A percentile compares a stretch with the other conserved stretches of the same genome.
Conservation (phyloP, 2,113 vertebrate species). For the Stegostoma tigrinum region DNA sequence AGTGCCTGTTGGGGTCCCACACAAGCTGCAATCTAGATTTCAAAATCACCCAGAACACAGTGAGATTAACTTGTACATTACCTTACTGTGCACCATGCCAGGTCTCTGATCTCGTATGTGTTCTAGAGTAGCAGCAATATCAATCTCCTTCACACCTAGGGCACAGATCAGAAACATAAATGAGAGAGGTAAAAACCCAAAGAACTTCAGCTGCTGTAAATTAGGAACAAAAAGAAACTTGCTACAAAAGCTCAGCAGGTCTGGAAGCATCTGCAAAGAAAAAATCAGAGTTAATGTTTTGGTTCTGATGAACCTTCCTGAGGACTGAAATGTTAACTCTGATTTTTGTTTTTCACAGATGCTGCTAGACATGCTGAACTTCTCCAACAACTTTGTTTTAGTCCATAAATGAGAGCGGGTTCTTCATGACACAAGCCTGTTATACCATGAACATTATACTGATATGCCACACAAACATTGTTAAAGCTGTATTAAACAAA, state of each 20-base stretch:
- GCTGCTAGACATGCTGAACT: too few species aligned
- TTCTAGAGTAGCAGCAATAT: slow-evolving; percentile 91
- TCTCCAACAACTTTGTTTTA: too few species aligned
- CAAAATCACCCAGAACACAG: neutral
- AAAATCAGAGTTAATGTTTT: too few species aligned
- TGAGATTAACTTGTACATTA: slow-evolving; percentile 45
- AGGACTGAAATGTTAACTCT: too few species aligned
- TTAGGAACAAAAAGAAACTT: too few species aligned
- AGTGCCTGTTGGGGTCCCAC: neutral
- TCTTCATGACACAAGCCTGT: neutral
- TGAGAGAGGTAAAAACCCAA: neutral
- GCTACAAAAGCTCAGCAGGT: too few species aligned
- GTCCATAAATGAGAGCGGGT: neutral
- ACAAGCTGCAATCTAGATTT: neutral
- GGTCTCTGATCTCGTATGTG: slow-evolving; percentile 91
- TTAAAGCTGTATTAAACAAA: neutral
- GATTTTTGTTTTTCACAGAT: too few species aligned
- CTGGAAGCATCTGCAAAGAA: too few species aligned
- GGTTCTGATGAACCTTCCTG: too few species aligned
- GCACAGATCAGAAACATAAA: neutral
- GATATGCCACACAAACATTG: neutral
- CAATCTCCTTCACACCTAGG: slow-evolving; percentile 93
- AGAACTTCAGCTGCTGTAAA: too few species aligned
- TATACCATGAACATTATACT: neutral
- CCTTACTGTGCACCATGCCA: slow-evolving; percentile 88